Percentiles rank a stretch among this genome's conserved stretches.
These are phyloP conservation scores for Ennomos quercinarius DNA, from an alignment of 2,888 invertebrate genomes.

Conservation along the genomic window DNA sequence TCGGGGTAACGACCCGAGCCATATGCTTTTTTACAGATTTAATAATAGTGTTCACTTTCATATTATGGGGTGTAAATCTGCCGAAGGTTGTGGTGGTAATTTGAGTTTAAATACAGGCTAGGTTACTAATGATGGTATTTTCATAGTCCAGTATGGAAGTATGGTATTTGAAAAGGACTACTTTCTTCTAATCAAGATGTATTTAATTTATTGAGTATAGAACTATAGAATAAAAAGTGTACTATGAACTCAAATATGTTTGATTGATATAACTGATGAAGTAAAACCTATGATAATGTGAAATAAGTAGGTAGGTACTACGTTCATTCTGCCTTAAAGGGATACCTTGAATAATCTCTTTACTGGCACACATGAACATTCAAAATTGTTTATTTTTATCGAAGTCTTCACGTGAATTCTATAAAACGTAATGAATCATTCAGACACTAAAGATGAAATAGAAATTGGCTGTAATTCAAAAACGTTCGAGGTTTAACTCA, in stretches of 20 bases:
- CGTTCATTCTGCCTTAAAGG: too few species aligned
- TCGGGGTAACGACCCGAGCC: constrained; percentile 58
- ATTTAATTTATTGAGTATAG: too few species aligned
- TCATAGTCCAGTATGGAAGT: neutral
- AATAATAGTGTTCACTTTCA: constrained; percentile 27
- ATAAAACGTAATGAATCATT: constrained; percentile 22
- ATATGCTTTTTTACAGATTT: constrained; percentile 47
- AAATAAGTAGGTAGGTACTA: too few species aligned
- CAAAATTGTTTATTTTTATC: constrained; percentile 10
- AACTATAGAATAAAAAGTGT: too few species aligned
- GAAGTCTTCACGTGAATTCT: constrained; percentile 7
- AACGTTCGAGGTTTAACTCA: constrained; percentile 14
- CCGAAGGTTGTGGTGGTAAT: constrained; percentile 10
- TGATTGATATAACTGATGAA: neutral
- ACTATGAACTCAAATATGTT: too few species aligned
- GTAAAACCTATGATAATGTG: too few species aligned
- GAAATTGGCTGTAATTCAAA: constrained; percentile 33
- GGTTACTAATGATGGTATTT: constrained; percentile 2
- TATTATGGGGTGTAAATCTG: constrained; percentile 1
- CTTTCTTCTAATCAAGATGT: too few species aligned
- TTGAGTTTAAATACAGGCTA: constrained; percentile 33
- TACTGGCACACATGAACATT: neutral
- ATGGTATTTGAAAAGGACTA: too few species aligned
- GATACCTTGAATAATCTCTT: too few species aligned
- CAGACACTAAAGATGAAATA: constrained; percentile 15